Conservation (phyloP, 2,888 invertebrate genomes). For the Phyllotreta cruciferae region DNA sequence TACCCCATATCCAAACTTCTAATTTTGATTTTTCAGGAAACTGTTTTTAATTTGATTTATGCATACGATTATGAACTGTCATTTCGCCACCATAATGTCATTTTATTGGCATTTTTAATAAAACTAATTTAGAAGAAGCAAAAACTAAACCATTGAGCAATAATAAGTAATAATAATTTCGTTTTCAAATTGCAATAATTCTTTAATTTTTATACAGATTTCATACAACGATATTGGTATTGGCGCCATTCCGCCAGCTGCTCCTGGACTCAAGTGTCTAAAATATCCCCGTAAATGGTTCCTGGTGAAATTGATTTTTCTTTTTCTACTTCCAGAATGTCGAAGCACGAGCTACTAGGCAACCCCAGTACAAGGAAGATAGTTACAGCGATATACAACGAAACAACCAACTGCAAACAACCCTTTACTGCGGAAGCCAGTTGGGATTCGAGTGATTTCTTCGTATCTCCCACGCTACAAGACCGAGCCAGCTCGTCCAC, state of each 20-base stretch:
- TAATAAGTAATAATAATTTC: too few species aligned
- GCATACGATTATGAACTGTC: too few species aligned
- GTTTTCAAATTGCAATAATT: too few species aligned
- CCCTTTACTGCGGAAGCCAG: too few species aligned
- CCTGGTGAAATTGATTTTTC: conserved; percentile 34
- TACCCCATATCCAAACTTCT: conserved; percentile 8
- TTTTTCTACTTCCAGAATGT: conserved; percentile 18
- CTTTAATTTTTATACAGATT: too few species aligned
- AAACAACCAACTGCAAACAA: neutral
- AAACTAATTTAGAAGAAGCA: too few species aligned
- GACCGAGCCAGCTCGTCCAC: conserved; percentile 15
- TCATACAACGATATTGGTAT: too few species aligned
- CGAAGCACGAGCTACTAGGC: conserved; percentile 22
- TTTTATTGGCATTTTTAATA: too few species aligned
- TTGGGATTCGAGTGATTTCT: neutral
- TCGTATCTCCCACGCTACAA: neutral
- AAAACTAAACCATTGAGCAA: too few species aligned
- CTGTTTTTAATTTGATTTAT: too few species aligned
- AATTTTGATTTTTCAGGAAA: neutral
- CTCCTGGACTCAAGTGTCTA: neutral
- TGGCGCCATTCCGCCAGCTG: neutral
- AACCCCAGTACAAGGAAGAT: conserved; percentile 28
- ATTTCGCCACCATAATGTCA: too few species aligned
- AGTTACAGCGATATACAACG: neutral
- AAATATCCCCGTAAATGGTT: conserved; percentile 21